Evolutionary conservation across 23 tunicate species (phyloP).

Genomic region (Styela plicata): DNA sequence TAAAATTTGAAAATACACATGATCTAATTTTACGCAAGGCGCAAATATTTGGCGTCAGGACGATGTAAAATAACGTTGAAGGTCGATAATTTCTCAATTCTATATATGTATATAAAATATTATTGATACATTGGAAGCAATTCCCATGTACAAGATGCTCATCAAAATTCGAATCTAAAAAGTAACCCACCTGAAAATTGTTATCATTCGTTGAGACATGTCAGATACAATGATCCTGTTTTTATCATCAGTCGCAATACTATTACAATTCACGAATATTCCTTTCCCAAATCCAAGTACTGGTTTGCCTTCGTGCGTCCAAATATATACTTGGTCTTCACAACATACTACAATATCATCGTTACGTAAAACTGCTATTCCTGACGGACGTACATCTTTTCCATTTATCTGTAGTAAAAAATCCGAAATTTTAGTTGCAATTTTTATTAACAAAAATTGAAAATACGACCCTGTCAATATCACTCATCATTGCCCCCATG

Average conservation of each 20-base stretch:
- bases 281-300: conserved; percentile 85
- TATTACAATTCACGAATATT: conserved; percentile 72
- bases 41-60: too few species aligned
- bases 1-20: too few species aligned
- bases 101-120: too few species aligned
- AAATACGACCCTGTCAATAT: too few species aligned
- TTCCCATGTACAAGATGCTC: too few species aligned
- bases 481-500: too few species aligned
- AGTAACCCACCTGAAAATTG: conserved; percentile 62
- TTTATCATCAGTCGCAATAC: conserved; percentile 71
- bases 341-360: conserved; percentile 95
- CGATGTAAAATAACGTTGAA: too few species aligned
- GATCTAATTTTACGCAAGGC: too few species aligned
- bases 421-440: too few species aligned
- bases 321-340: conserved; percentile 82
- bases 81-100: too few species aligned
- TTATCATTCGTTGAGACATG: conserved; percentile 60
- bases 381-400: conserved; percentile 67
- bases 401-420: conserved; percentile 66
- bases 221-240: conserved; percentile 81
- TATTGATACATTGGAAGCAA: too few species aligned
- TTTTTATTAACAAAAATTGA: too few species aligned
- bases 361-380: conserved; percentile 71
- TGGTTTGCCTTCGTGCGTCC: conserved; percentile 94
- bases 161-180: not conserved